Base-by-base conservation (phyloP, 2,797 vertebrate genomes). In the Urocyon cinereoargenteus region DNA sequence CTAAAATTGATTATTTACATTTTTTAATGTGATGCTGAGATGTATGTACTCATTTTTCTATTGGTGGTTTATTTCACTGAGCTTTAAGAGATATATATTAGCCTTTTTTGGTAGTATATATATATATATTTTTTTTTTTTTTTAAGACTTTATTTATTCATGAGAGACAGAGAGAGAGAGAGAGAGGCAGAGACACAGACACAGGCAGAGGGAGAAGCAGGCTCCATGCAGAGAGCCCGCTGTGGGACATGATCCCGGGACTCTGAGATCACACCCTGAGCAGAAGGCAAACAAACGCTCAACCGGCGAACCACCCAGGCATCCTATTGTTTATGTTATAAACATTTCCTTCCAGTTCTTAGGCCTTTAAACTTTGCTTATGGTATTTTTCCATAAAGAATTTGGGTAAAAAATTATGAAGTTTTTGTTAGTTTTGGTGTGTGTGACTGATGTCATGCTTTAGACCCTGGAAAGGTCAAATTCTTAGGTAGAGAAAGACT, bases 351-450 rank as follows among this genome's bases (percentile, higher is more conserved):
- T 5, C 28, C 49, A 70, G 26, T 79, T 84, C 40, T 92, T 70
- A 45, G 53, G 34, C 18, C 45, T 93, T 87, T 88, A 92, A 84
- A 86, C n/a, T 86, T 91, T 53, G 34, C 57, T 66, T 57, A 49
- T 78, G 78, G n/a, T 61, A 72, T 70, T 87, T 92, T 73, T 75
- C n/a, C 72, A 64, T 61, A 22, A 53, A 86, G 68, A 89, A 77
- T 55, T 68, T 53, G 26, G 5, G 40, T 59, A 70, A 91, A 51
- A 61, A 59, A 28, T 73, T 73, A 16, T 40, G 36, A 49, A 79
- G 0, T 78, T 19, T 68, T 68, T 92, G 3, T 57, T 64, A 21
- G 62, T 78, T 78, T 68, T 24, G 22, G 9, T 40, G 9, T 77
- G 45, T 77, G 34, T 24, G 0, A 0, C 64, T 53, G n/a, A 15